phyloP scores from a whole-genome alignment of 2,113 vertebrate genomes.

The Lepidothrix coronata region DNA sequence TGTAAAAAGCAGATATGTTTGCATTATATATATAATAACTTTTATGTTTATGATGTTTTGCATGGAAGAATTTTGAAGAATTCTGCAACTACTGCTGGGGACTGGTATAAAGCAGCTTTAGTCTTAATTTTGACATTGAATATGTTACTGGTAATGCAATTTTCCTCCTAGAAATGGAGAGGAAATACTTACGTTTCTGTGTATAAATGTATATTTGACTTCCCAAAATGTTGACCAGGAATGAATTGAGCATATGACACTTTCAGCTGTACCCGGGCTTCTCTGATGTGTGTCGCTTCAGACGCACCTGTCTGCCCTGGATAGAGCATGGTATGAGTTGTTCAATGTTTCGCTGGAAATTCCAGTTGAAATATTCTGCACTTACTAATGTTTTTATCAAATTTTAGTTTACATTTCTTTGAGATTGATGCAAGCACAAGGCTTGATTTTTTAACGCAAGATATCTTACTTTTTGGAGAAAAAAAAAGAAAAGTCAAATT shows the following conservation, averaged over 20 bases:
- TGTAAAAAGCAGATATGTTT: slow-evolving; percentile 77
- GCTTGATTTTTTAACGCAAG: slow-evolving; percentile 91
- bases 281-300: slow-evolving; percentile 69
- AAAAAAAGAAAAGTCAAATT: slow-evolving; percentile 66
- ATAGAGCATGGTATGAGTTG: slow-evolving; percentile 77
- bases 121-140: slow-evolving; percentile 74
- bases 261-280: slow-evolving; percentile 78
- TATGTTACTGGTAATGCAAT: slow-evolving; percentile 76
- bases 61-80: slow-evolving; percentile 82
- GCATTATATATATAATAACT: slow-evolving; percentile 71
- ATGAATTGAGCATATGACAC: slow-evolving; percentile 81
- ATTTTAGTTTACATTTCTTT: slow-evolving; percentile 87
- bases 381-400: slow-evolving; percentile 83
- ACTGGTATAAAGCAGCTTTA: slow-evolving; percentile 71
- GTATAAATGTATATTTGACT: slow-evolving; percentile 84
- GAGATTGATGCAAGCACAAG: slow-evolving; percentile 89
- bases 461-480: slow-evolving; percentile 81
- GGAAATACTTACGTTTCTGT: slow-evolving; percentile 73
- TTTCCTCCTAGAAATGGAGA: slow-evolving; percentile 77
- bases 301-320: slow-evolving; percentile 69
- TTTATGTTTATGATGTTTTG: slow-evolving; percentile 84
- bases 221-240: slow-evolving; percentile 82
- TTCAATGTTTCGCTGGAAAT: slow-evolving; percentile 79
- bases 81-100: slow-evolving; percentile 77
- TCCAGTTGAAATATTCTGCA: slow-evolving; percentile 82